phyloP scores from a whole-genome alignment of 2,113 vertebrate species.

The Verasper variegatus region DNA sequence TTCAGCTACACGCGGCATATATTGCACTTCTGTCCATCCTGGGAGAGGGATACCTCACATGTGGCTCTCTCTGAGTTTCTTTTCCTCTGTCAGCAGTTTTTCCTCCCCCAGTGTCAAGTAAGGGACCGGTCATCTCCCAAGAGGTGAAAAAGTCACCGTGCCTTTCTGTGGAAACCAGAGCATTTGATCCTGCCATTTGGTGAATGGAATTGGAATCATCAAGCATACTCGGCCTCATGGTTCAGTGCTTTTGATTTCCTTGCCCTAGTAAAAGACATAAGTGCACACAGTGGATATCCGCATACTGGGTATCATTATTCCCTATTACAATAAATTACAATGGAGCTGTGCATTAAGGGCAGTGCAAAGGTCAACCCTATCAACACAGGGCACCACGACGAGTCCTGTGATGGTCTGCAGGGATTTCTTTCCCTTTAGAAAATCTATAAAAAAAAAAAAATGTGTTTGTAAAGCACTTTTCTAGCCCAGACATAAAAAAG shows the following conservation, averaged over 20 bases:
- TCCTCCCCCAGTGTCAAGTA: conserved; percentile 1
- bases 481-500: neutral
- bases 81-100: too few species aligned
- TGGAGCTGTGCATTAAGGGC: conserved; percentile 15
- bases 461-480: neutral
- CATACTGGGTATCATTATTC: conserved; percentile 34
- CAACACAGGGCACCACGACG: too few species aligned
- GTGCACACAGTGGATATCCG: conserved; percentile 52
- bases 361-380: conserved; percentile 48
- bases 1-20: too few species aligned
- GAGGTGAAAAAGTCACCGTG: conserved; percentile 3
- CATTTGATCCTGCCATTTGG: conserved; percentile 47
- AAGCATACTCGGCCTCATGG: conserved; percentile 52
- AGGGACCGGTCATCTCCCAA: conserved; percentile 28
- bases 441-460: neutral
- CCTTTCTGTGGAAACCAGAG: conserved; percentile 28
- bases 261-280: conserved; percentile 56
- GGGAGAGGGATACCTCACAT: too few species aligned
- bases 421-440: neutral
- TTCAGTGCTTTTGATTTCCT: conserved; percentile 66
- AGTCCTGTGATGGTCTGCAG: neutral
- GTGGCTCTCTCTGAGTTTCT: too few species aligned
- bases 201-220: conserved; percentile 52
- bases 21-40: too few species aligned
- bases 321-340: conserved; percentile 46